Conservation (phyloP, 2,797 vertebrate genomes). For the Amblyopsis hoosieri region DNA sequence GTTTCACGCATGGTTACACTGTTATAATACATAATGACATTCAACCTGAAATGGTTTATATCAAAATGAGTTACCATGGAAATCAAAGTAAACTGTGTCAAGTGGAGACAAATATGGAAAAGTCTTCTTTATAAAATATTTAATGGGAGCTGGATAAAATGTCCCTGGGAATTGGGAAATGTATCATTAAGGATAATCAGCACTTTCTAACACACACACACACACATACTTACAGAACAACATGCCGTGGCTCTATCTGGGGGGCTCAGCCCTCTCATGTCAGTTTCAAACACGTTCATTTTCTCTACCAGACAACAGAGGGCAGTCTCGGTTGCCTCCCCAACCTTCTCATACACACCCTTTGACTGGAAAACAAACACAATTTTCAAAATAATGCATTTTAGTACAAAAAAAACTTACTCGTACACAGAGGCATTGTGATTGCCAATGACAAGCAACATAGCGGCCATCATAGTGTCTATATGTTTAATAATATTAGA, state of each 20-base stretch:
- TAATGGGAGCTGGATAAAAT: background rate
- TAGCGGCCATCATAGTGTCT: too few relatives aligned
- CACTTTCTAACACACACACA: slow-evolving; percentile 5
- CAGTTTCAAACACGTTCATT: slow-evolving; percentile 82
- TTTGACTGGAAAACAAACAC: slow-evolving; percentile 63
- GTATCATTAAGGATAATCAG: background rate
- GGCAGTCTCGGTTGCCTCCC: slow-evolving; percentile 82
- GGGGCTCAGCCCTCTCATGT: slow-evolving; percentile 67
- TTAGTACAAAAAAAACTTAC: background rate
- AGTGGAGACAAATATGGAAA: background rate
- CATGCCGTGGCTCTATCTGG: slow-evolving; percentile 79
- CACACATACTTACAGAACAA: slow-evolving; percentile 70
- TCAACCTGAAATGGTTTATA: background rate
- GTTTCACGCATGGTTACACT: too few relatives aligned
- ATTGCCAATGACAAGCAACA: too few relatives aligned
- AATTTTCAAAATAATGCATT: background rate
- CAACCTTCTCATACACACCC: slow-evolving; percentile 80
- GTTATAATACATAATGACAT: background rate
- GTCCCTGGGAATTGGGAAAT: background rate
- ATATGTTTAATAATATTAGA: too few relatives aligned
- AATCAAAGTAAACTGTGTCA: too few relatives aligned
- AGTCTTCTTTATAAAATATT: background rate
- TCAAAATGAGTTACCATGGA: background rate
- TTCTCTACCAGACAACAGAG: slow-evolving; percentile 84
- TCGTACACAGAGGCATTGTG: too few relatives aligned